These are phyloP conservation scores for Venturia canescens DNA, from an alignment of 1,140 invertebrate genomes.

Conservation along the genomic window DNA sequence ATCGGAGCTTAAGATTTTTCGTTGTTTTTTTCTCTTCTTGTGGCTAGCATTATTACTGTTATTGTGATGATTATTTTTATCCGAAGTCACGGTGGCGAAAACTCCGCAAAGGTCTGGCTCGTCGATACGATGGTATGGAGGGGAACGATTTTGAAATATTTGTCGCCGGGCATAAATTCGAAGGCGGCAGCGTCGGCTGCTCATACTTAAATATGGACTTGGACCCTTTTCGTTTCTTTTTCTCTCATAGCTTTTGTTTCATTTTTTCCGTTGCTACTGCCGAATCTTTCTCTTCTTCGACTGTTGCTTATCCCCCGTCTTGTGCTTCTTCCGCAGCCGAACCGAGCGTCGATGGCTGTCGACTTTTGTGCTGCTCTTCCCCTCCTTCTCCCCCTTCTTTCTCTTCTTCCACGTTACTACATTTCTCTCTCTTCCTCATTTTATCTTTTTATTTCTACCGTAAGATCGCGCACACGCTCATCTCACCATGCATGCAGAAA, in stretches of 20 bases:
- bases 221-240: conserved; percentile 53
- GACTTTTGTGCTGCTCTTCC: conserved; percentile 43
- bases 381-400: conserved; percentile 48
- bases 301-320: conserved; percentile 43
- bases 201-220: conserved; percentile 76
- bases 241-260: conserved; percentile 29
- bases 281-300: conserved; percentile 44
- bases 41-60: neutral
- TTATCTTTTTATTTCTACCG: neutral
- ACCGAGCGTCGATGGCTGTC: conserved; percentile 55
- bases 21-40: conserved; percentile 14
- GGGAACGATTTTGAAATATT: conserved; percentile 75
- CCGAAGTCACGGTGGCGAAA: conserved; percentile 32
- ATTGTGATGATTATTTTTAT: conserved; percentile 1
- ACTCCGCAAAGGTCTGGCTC: neutral
- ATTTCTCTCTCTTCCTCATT: conserved; percentile 60
- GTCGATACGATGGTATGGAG: conserved; percentile 32
- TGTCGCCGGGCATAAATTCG: conserved; percentile 75
- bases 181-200: conserved; percentile 65
- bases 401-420: conserved; percentile 35
- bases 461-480: neutral
- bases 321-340: conserved; percentile 29
- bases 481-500: conserved; percentile 2
- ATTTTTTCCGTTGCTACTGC: conserved; percentile 37
- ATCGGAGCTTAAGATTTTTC: conserved; percentile 24